These are phyloP conservation scores for Montifringilla adamsi DNA, from an alignment of 2,113 vertebrate genomes.

Conservation along the genomic window DNA sequence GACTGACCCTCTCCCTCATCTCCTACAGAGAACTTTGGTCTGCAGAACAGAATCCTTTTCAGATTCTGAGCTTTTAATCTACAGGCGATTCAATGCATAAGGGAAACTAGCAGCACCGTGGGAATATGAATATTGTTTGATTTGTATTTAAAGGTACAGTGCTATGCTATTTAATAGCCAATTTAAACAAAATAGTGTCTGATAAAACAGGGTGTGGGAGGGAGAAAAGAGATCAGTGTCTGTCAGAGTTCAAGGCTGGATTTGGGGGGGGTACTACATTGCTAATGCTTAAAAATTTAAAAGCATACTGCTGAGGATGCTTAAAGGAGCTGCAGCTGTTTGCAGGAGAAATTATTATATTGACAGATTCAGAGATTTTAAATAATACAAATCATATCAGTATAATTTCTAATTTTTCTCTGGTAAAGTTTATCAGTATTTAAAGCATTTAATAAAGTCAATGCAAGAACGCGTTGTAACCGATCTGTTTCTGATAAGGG, in stretches of 20 bases:
- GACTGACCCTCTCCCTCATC: constrained; percentile 65
- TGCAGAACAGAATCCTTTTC: constrained; percentile 63
- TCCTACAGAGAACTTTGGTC: constrained; percentile 72
- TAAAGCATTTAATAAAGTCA: neutral
- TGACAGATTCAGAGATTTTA: neutral
- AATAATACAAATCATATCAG: neutral
- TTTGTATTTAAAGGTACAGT: constrained; percentile 68
- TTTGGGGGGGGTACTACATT: constrained; percentile 10
- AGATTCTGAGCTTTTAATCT: constrained; percentile 66
- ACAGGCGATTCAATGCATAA: constrained; percentile 55
- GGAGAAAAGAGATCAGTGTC: neutral
- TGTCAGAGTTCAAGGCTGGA: constrained; percentile 29
- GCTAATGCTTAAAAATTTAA: constrained; percentile 40
- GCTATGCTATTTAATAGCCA: constrained; percentile 48
- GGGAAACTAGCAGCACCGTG: constrained; percentile 58
- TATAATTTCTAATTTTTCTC: neutral
- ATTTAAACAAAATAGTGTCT: constrained; percentile 48
- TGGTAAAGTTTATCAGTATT: constrained; percentile 18
- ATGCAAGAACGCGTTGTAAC: neutral
- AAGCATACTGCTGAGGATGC: neutral
- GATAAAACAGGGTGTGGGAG: constrained; percentile 34
- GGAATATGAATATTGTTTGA: constrained; percentile 69
- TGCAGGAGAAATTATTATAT: neutral
- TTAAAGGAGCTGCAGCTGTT: constrained; percentile 24
- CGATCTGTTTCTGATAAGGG: neutral